Base-by-base conservation (phyloP, 1,140 invertebrate genomes). In the Brachionus sp. region DNA sequence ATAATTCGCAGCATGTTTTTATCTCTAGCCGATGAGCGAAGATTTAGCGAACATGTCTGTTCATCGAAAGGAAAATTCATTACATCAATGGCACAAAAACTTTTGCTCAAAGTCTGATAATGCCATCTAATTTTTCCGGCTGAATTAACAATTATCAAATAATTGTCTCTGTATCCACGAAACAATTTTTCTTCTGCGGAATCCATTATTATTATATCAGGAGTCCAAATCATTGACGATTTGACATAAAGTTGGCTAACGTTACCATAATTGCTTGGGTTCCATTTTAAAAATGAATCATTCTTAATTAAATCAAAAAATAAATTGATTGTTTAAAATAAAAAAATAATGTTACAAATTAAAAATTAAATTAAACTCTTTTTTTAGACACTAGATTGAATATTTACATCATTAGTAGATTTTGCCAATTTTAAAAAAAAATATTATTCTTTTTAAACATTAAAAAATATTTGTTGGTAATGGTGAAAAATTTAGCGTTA, bases 1-100 rank as follows among this genome's bases (percentile, higher is more conserved):
- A 68, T 42, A 7, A 82, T 29, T 7, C 42, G 16, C 19, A 82
- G 16, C 57, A 39, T 66, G 37, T 70, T 23, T 29, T 46, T 82
- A 16, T 82, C 80, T 29, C 57, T 35, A 46, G 62, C 57, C 10
- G 57, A 66, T 37, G 57, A 66, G 35, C 80, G 80, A 6, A 82
- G 39, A 9, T 53, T 82, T 16, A 82, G 37, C 7, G 80, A 68
- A 29, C 80, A 82, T 25, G 57, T 66, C 53, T 82, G 80, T 29
- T 66, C 42, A 13, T 82, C 80, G 16, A 82, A 82, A 16, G 80
- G 80, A 53, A 82, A 82, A 37, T 70, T 82, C 39, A 66, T 44
- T 4, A 82, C 33, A 16, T 82, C 57, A 29, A 82, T 82, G 1
- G 57, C 62, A 53, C 80, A 82, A 44, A 82, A 82, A 23, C 35